Conservation (phyloP, 2,797 vertebrate genomes). For the Cossypha polioptera region DNA sequence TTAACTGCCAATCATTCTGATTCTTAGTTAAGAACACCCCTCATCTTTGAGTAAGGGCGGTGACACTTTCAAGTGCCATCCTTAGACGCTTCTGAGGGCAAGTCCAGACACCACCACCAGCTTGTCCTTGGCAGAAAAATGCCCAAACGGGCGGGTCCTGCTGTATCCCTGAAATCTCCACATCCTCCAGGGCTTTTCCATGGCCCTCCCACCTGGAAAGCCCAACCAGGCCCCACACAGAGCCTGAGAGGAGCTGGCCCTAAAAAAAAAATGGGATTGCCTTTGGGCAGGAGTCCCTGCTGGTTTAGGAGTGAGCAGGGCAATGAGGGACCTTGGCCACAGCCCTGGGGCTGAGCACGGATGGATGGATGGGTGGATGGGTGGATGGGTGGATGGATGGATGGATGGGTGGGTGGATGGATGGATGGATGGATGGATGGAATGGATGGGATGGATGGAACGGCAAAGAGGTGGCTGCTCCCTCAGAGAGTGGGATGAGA, state of each 20-base stretch:
- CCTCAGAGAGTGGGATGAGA: too few species aligned
- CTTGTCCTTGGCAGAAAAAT: not conserved
- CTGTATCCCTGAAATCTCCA: accelerated
- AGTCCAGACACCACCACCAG: too few species aligned
- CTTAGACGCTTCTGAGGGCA: not conserved
- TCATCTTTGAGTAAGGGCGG: not conserved
- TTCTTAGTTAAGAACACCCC: not conserved
- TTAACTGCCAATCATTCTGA: too few species aligned
- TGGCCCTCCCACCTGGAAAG: accelerated
- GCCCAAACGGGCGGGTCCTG: accelerated
- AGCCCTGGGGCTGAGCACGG: not conserved
- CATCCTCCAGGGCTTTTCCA: not conserved
- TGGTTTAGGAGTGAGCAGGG: not conserved
- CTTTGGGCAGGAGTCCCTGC: too few species aligned
- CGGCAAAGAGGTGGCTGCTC: too few species aligned
- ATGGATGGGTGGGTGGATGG: not conserved
- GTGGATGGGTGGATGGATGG: not conserved
- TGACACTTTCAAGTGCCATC: not conserved
- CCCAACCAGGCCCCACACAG: accelerated
- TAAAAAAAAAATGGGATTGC: accelerated
- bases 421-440: not conserved
- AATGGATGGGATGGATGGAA: not conserved
- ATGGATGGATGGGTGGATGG: not conserved
- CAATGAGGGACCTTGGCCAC: not conserved
- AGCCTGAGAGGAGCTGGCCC: accelerated